A percentile compares a stretch with the other conserved stretches of the same genome.
These are phyloP conservation scores for Styela clava DNA, from an alignment of 23 tunicate species.

Conservation along the genomic window DNA sequence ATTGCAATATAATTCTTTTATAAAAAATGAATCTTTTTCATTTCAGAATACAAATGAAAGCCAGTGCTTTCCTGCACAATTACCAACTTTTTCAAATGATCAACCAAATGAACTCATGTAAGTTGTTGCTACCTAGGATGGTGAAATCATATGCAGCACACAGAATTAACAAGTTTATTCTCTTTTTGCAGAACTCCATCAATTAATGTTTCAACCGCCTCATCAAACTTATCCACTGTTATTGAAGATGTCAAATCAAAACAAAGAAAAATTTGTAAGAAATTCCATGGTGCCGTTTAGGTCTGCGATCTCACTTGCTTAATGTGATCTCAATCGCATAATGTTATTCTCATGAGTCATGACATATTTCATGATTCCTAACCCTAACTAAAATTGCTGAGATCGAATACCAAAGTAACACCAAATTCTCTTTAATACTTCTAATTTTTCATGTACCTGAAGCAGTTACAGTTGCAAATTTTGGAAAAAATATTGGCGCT, in stretches of 20 bases:
- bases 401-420: neutral
- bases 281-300: too few species aligned
- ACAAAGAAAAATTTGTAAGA: neutral
- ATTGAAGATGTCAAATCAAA: neutral
- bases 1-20: too few species aligned
- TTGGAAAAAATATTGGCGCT: too few species aligned
- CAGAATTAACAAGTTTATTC: neutral
- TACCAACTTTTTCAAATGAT: neutral
- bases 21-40: too few species aligned
- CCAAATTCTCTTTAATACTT: too few species aligned
- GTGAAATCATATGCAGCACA: neutral
- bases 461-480: too few species aligned
- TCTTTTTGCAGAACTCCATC: neutral
- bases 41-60: neutral
- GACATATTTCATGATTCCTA: neutral
- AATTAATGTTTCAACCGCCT: neutral
- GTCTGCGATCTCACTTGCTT: too few species aligned
- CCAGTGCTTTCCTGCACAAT: neutral
- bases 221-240: neutral
- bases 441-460: too few species aligned
- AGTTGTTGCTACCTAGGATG: neutral
- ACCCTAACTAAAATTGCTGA: neutral
- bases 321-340: neutral
- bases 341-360: neutral
- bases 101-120: neutral